Conservation (phyloP, 2,113 vertebrate genomes). For the Elachura formosa region DNA sequence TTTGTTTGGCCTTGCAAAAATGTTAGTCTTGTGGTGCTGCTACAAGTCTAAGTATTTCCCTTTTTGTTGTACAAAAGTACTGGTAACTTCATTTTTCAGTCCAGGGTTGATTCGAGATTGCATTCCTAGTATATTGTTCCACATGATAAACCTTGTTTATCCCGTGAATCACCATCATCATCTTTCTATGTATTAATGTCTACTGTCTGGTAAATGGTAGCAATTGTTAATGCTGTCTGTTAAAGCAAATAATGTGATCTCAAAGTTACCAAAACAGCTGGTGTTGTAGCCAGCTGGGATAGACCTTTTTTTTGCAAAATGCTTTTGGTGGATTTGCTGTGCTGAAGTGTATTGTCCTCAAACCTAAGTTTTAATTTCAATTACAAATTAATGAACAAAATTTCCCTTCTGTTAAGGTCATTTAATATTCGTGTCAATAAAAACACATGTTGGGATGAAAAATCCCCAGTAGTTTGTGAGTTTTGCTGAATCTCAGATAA, state of each 20-base stretch:
- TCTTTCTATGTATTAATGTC: not conserved
- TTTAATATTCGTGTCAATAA: not conserved
- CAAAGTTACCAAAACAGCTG: not conserved
- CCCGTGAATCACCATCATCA: not conserved
- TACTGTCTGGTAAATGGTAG: not conserved
- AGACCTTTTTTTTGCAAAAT: not conserved
- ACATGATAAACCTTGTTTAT: not conserved
- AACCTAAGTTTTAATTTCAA: not conserved
- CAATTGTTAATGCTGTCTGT: not conserved
- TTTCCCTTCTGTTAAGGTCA: not conserved
- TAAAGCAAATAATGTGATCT: not conserved
- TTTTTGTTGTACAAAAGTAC: not conserved
- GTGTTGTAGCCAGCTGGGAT: not conserved
- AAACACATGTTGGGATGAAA: not conserved
- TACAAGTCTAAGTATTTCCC: not conserved
- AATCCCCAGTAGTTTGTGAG: not conserved
- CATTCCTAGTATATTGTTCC: not conserved
- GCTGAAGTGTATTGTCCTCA: not conserved
- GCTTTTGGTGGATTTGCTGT: not conserved
- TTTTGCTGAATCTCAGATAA: not conserved
- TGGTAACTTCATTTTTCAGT: not conserved
- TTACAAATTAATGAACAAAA: not conserved
- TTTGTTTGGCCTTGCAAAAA: not conserved
- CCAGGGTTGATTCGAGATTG: not conserved
- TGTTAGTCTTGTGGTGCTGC: not conserved